phyloP scores from a whole-genome alignment of 1,140 invertebrate genomes.

The Pseudachorutes palmiensis region DNA sequence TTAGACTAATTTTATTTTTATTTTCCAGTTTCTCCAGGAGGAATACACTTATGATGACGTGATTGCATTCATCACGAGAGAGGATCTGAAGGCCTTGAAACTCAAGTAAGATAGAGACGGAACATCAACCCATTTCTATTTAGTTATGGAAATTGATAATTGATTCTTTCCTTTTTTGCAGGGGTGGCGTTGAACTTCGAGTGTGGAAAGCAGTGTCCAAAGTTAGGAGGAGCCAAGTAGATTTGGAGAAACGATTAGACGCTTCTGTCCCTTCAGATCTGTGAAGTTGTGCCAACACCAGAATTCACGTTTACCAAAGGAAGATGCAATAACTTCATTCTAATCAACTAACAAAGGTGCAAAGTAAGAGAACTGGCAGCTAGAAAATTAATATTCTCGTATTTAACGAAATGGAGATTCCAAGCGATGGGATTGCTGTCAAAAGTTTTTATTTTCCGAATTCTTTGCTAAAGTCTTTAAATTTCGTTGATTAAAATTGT shows the following conservation, averaged over 20 bases:
- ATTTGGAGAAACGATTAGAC: not conserved
- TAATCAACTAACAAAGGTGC: no score
- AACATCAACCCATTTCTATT: not conserved
- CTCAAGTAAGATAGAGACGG: constrained; percentile 51
- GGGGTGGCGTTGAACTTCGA: constrained; percentile 52
- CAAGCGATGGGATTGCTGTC: no score
- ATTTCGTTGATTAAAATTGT: not conserved
- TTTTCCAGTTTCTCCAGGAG: constrained; percentile 57
- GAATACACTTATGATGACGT: constrained; percentile 72
- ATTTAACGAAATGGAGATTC: no score
- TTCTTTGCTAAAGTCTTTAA: not conserved
- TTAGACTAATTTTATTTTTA: constrained; percentile 4
- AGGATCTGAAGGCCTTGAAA: constrained; percentile 64
- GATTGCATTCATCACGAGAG: constrained; percentile 59
- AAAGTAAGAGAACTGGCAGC: no score
- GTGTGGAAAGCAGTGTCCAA: constrained; percentile 52
- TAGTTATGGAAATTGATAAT: not conserved
- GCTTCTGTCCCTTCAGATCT: no score
- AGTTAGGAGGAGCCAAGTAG: constrained; percentile 39
- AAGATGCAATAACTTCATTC: no score
- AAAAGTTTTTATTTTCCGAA: no score
- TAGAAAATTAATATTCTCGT: no score
- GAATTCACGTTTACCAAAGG: no score
- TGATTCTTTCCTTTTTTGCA: constrained; percentile 36
- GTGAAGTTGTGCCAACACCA: no score